Evolutionary conservation across 2,888 invertebrate species (phyloP).

Genomic region (Acleris literana): DNA sequence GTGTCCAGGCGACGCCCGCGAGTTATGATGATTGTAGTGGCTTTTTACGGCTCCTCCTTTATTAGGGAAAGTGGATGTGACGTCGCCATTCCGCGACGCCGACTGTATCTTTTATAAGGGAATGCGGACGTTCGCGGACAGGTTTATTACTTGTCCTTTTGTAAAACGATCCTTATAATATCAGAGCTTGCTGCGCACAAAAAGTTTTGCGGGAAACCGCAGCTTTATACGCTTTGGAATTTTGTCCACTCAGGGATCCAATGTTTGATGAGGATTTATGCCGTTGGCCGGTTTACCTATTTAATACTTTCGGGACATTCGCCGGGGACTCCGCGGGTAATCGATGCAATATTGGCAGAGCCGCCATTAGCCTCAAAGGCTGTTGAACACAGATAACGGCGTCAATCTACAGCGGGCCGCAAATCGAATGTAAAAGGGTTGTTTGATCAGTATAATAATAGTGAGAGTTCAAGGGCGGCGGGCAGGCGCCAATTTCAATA

Average conservation of each 20-base stretch:
- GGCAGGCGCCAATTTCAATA: slow-evolving; percentile 70
- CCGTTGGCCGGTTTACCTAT: slow-evolving; percentile 31
- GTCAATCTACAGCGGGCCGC: slow-evolving; percentile 48
- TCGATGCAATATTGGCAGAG: slow-evolving; percentile 34
- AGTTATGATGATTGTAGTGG: slow-evolving; percentile 82
- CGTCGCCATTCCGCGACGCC: slow-evolving; percentile 61
- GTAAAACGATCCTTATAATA: slow-evolving; percentile 55
- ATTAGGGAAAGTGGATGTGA: slow-evolving; percentile 72
- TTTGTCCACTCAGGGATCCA: slow-evolving; percentile 33
- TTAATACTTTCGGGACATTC: slow-evolving; percentile 37
- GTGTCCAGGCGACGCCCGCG: slow-evolving; percentile 49
- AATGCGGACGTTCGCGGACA: slow-evolving; percentile 59
- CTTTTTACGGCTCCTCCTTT: slow-evolving; percentile 74
- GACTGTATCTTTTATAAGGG: slow-evolving; percentile 69
- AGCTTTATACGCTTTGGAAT: slow-evolving; percentile 33
- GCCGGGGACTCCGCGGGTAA: slow-evolving; percentile 21
- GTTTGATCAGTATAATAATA: slow-evolving; percentile 71
- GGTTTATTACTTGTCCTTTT: slow-evolving; percentile 67
- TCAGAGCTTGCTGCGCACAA: slow-evolving; percentile 47
- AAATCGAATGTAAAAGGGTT: slow-evolving; percentile 65
- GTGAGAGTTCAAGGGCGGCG: slow-evolving; percentile 69
- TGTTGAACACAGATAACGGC: slow-evolving; percentile 60
- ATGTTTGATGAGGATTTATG: slow-evolving; percentile 37
- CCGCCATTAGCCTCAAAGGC: slow-evolving; percentile 50
- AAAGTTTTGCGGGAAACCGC: slow-evolving; percentile 45